Base-by-base conservation (phyloP, 37 sponge, comb jelly and placozoan genomes). In the Spongilla lacustris region DNA sequence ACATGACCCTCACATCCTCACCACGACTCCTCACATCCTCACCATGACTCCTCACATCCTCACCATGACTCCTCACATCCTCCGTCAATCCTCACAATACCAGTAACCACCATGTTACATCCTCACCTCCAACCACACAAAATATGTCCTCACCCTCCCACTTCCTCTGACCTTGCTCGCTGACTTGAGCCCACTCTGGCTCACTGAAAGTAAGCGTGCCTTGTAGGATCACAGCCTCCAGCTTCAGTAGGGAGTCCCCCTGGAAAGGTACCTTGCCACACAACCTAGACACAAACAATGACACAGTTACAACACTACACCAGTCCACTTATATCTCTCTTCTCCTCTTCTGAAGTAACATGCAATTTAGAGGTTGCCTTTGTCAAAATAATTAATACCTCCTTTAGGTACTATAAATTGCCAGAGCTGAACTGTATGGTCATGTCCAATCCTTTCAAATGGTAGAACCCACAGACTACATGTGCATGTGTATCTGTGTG, bases 201-300 rank as follows among this genome's bases (percentile, higher is more conserved):
- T 90, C 94, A 13, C 32, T 21, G 73, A 93, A 95, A 2, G 29
- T 85, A 14, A 90, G 75, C 67, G 84, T 78, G 50, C 96, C 96
- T 31, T 70, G 9, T 12, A 78, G 14, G 30, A 95, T 93, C 26
- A 87, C 0, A n/a, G 90, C 86, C 38, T 93, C 90, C n/a, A 95
- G 81, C 48, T 86, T 84, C 4, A 48, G 21, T 11, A 83, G 35
- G 24, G 75, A 77, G 30, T 85, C 81, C 66, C 86, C 82, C 28
- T 85, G 79, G 58, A 91, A 94, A 0, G 95, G 95, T 11, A 85
- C 82, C 8, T 67, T 34, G 21, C 95, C 95, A 91, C 92, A 91
- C 35, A 94, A 28, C 38, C 95, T 94, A 83, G 66, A 67, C 37
- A 38, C 24, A 74, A 27, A 21, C 35, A 28, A 26, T 36, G 34